phyloP scores from a whole-genome alignment of 2,797 vertebrate species.

The Jordanella pulchra region DNA sequence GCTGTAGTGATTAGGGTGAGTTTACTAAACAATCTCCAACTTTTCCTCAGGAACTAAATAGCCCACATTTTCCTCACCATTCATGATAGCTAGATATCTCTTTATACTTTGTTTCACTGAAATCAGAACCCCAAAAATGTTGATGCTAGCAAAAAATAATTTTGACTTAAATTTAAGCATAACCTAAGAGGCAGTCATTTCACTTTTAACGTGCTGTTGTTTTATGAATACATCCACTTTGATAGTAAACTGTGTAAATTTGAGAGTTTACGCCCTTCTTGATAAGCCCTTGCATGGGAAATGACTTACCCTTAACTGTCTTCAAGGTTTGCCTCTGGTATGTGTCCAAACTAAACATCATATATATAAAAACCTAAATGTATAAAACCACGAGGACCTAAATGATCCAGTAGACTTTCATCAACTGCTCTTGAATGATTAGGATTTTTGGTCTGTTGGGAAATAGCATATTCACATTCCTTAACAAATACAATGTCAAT shows the following conservation, averaged over 20 bases:
- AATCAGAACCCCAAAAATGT: constrained; percentile 5
- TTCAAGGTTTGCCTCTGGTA: neutral
- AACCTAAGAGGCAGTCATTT: neutral
- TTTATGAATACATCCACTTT: neutral
- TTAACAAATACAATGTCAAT: constrained; percentile 24
- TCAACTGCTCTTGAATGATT: neutral
- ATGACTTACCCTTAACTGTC: neutral
- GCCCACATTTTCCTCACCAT: constrained; percentile 66
- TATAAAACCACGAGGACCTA: neutral
- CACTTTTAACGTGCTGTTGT: neutral
- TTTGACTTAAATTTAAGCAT: neutral
- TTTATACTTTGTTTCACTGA: constrained; percentile 18
- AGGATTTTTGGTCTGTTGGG: constrained; percentile 5
- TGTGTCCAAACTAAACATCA: neutral
- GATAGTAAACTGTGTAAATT: neutral
- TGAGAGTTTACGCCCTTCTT: neutral
- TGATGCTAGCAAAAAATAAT: constrained; percentile 21
- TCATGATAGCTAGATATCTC: constrained; percentile 62
- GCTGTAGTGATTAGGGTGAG: constrained; percentile 24
- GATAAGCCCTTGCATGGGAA: neutral
- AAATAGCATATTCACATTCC: constrained; percentile 12
- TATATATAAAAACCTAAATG: neutral
- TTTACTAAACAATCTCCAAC: constrained; percentile 31
- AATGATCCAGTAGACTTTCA: constrained; percentile 12
- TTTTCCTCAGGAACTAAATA: constrained; percentile 55